A percentile compares a stretch with the other conserved stretches of the same genome.
phyloP scores from a whole-genome alignment of 1,140 invertebrate species.

The Lepidurus arcticus region DNA sequence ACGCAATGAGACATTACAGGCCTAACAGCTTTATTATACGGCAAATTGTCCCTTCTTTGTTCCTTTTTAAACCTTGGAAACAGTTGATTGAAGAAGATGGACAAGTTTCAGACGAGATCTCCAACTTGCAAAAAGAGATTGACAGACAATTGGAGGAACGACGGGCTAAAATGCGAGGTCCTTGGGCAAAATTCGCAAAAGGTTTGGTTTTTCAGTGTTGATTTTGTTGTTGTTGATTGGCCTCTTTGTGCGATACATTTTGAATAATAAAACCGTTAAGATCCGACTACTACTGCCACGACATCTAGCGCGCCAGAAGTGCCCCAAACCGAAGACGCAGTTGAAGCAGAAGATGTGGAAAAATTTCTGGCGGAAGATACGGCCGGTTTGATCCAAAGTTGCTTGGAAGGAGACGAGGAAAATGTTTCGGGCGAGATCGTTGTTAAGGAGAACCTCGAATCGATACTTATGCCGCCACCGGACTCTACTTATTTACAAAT shows the following conservation, averaged over 20 bases:
- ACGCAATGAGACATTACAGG: conserved; percentile 43
- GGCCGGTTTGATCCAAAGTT: conserved; percentile 38
- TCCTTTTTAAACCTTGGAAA: conserved; percentile 37
- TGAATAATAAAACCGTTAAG: background rate
- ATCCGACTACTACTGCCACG: background rate
- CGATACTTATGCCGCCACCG: conserved; percentile 41
- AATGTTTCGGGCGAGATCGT: background rate
- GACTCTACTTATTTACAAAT: conserved; percentile 30
- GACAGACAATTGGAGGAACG: conserved; percentile 59
- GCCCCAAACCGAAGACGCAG: conserved; percentile 22
- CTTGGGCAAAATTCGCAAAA: conserved; percentile 36
- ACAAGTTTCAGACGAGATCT: conserved; percentile 48
- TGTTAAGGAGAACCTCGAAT: conserved; percentile 35
- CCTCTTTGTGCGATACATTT: background rate
- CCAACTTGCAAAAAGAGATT: conserved; percentile 47
- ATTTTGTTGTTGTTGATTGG: background rate
- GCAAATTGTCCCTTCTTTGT: conserved; percentile 27
- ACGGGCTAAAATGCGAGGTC: conserved; percentile 37
- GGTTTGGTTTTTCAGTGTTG: background rate
- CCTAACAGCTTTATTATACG: conserved; percentile 27
- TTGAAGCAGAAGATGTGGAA: conserved; percentile 37
- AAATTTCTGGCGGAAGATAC: conserved; percentile 39
- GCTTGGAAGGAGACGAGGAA: conserved; percentile 26
- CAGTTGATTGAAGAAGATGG: conserved; percentile 58
- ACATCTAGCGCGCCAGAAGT: background rate